phyloP scores from a whole-genome alignment of 1,140 invertebrate genomes.

The Oreohelix idahoensis region DNA sequence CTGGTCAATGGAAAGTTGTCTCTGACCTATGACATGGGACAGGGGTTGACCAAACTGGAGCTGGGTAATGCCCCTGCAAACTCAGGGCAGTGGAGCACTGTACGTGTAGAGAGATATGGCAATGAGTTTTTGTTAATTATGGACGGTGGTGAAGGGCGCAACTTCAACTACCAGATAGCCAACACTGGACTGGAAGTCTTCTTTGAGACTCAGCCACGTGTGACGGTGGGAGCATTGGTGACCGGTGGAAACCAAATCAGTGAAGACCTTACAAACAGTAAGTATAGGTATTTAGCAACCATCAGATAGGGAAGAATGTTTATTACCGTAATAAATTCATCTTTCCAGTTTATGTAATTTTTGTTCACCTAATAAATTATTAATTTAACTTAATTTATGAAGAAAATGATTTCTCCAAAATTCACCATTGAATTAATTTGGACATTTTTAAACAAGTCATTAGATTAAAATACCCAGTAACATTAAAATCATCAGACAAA shows the following conservation, averaged over 20 bases:
- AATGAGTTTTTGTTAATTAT: conserved; percentile 93
- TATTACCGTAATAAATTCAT: too few relatives aligned
- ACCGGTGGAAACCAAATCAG: not conserved
- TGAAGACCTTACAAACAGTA: conserved; percentile 18
- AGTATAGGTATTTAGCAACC: conserved; percentile 1
- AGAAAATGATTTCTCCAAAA: too few relatives aligned
- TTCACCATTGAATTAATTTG: too few relatives aligned
- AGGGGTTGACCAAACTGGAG: conserved; percentile 80
- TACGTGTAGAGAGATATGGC: conserved; percentile 85
- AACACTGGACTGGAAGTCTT: not conserved
- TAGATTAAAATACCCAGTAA: too few relatives aligned
- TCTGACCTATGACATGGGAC: not conserved
- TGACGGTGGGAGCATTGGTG: conserved; percentile 16
- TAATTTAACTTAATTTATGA: too few relatives aligned
- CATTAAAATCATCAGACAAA: too few relatives aligned
- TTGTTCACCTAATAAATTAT: too few relatives aligned
- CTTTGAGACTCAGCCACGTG: not conserved
- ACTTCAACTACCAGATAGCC: conserved; percentile 88
- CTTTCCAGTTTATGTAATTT: too few relatives aligned
- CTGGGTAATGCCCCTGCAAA: conserved; percentile 90
- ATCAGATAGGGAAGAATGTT: too few relatives aligned
- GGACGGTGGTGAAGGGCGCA: conserved; percentile 93
- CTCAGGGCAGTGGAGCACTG: conserved; percentile 98
- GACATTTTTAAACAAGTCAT: too few relatives aligned
- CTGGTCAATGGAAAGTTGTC: not conserved